Percentiles rank a stretch among this genome's conserved stretches.
Conservation (phyloP, 2,888 invertebrate genomes). For the Stenoptilia bipunctidactyla region DNA sequence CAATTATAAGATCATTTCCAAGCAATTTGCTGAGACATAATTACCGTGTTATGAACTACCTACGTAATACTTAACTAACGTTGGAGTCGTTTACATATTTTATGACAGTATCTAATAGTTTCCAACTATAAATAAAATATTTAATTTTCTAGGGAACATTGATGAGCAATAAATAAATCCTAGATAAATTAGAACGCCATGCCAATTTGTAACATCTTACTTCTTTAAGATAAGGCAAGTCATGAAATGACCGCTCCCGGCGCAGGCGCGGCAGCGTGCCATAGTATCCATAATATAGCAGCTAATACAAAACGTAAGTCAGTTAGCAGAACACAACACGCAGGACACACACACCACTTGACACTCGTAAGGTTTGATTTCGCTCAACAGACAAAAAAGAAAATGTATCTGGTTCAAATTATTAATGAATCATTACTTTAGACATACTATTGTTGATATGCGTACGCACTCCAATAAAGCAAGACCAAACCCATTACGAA, state of each 20-base stretch:
- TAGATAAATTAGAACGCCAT: too few relatives aligned
- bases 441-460: too few relatives aligned
- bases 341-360: background rate
- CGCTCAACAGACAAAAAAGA: too few relatives aligned
- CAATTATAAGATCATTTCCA: background rate
- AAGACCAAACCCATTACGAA: too few relatives aligned
- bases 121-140: too few relatives aligned
- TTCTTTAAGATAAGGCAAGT: slow-evolving; percentile 82
- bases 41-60: slow-evolving; percentile 13
- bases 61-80: background rate
- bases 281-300: slow-evolving; percentile 79
- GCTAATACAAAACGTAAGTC: slow-evolving; percentile 65
- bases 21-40: slow-evolving; percentile 21
- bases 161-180: too few relatives aligned
- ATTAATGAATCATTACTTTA: too few relatives aligned
- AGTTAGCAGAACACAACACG: slow-evolving; percentile 18
- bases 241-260: slow-evolving; percentile 84
- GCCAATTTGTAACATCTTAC: slow-evolving; percentile 61
- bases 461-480: too few relatives aligned
- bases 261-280: slow-evolving; percentile 80
- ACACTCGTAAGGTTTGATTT: background rate
- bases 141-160: too few relatives aligned
- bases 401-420: too few relatives aligned
- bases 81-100: too few relatives aligned
- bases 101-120: too few relatives aligned